Conservation (phyloP, 2,797 vertebrate genomes). For the Microctenopoma stevenorrisi region DNA sequence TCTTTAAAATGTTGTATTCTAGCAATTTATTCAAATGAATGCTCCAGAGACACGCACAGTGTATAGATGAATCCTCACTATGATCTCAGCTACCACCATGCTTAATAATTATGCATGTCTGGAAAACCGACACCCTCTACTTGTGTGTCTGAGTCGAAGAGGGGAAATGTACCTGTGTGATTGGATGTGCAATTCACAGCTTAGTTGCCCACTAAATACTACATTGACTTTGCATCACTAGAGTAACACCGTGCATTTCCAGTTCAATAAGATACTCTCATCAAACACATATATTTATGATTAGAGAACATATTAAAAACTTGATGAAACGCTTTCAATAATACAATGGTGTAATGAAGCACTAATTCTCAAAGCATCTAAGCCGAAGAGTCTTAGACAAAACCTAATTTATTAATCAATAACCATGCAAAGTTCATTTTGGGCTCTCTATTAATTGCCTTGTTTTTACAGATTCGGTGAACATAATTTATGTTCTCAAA, state of each 20-base stretch:
- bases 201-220: conserved; percentile 51
- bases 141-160: not conserved
- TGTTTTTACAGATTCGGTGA: conserved; percentile 35
- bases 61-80: conserved; percentile 37
- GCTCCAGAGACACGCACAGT: conserved; percentile 5
- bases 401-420: conserved; percentile 66
- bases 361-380: conserved; percentile 49
- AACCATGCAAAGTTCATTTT: conserved; percentile 48
- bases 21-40: conserved; percentile 21
- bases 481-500: conserved; percentile 19
- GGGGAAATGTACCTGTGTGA: not conserved
- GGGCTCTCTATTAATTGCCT: conserved; percentile 33
- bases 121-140: conserved; percentile 17
- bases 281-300: conserved; percentile 62
- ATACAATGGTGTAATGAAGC: conserved; percentile 59
- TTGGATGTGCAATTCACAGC: conserved; percentile 19
- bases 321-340: conserved; percentile 69
- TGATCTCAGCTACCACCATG: conserved; percentile 24
- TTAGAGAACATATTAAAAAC: conserved; percentile 65
- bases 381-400: conserved; percentile 27
- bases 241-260: conserved; percentile 42
- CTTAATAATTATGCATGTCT: conserved; percentile 25
- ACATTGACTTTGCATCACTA: conserved; percentile 71
- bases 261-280: conserved; percentile 55
- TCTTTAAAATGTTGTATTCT: conserved; percentile 18